phyloP scores from a whole-genome alignment of 2,113 vertebrate species.

The Sarotherodon lohbergeri region DNA sequence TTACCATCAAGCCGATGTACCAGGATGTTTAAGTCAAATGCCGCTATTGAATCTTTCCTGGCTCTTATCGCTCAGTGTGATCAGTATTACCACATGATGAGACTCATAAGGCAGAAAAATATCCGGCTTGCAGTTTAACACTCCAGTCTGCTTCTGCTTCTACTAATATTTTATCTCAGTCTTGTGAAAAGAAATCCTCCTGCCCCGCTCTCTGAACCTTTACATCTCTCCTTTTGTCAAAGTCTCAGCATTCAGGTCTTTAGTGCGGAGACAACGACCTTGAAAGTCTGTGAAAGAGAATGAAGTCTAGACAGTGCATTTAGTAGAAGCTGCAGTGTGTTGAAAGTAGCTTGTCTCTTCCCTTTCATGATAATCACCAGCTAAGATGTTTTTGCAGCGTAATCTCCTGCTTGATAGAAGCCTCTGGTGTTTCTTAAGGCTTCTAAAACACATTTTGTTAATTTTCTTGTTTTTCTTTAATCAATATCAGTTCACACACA shows the following conservation, averaged over 20 bases:
- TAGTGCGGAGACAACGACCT: background rate
- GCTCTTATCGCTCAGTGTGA: background rate
- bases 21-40: background rate
- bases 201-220: background rate
- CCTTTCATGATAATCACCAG: background rate
- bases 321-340: background rate
- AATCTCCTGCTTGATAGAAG: background rate
- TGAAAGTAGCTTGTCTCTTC: background rate
- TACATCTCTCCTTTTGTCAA: background rate
- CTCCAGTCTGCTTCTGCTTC: background rate
- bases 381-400: background rate
- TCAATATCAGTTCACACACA: background rate
- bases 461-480: background rate
- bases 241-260: conserved; percentile 8
- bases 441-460: background rate
- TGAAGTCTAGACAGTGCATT: background rate
- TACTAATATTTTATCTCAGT: background rate
- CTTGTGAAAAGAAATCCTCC: background rate
- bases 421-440: background rate
- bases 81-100: background rate
- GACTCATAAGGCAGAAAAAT: background rate
- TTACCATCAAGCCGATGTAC: background rate
- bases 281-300: background rate
- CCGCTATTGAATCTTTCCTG: background rate
- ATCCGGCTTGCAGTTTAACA: background rate